Evolutionary conservation across 1,140 invertebrate species (phyloP), one percentile per base, ranked within the genome.

Genomic region (Lordiphosa collinella): DNA sequence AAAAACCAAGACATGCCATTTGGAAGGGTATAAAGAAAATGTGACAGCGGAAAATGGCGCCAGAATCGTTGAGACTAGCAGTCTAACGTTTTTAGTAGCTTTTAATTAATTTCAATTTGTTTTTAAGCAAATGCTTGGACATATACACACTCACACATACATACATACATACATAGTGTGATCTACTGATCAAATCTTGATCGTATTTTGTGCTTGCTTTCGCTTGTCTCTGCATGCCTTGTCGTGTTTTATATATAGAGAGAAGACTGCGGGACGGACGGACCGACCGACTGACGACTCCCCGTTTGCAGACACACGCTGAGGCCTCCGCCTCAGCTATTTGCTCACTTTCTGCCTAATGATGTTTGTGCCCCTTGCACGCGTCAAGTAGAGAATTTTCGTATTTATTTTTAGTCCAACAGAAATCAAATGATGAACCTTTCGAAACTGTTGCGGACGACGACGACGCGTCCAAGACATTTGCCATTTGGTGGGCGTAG

Each of bases 291-390:
- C 52, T 56, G 64, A 54, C 60, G 43, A 54, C 12, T 58, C 58
- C 36, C 36, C 50, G 55, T 62, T 48, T 52, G 59, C 64, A 69
- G 50, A 65, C 61, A 69, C 60, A 60, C 65, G 37, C 37, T 9
- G 16, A 16, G 16, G 37, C 13, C 16, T 16, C 37, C 13, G 13
- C 22, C 10, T 6, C 9, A 29, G 11, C 8, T 44, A 43, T 65
- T 65, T 58, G 54, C 54, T 59, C 61, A 60, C 31, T 46, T 59
- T 61, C 63, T 66, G 63, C 47, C 66, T 69, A 69, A 69, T 65
- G 66, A 69, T 69, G 55, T 69, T 69, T 69, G 49, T 55, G 32
- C 50, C 61, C 54, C 60, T 54, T 68, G 34, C 44, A 59, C 55
- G 54, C 65, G 54, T 64, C n/a, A 65, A 69, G 60, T 65, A 54